phyloP scores from a whole-genome alignment of 2,113 vertebrate species.

The Choloepus hoffmanni region DNA sequence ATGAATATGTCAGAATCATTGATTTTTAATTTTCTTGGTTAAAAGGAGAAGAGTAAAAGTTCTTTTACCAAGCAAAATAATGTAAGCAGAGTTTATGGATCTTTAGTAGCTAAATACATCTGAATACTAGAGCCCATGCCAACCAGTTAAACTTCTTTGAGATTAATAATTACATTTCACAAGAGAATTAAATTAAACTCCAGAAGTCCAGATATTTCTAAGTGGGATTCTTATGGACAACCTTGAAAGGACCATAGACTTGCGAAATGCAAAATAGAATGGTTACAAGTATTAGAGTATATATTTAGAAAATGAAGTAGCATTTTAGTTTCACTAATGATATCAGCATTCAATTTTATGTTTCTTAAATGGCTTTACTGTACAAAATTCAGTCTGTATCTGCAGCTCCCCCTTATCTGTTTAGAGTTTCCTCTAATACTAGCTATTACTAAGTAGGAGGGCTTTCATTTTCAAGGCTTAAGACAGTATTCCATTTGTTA shows the following conservation, averaged over 20 bases:
- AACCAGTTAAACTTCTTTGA: neutral
- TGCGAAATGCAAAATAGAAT: neutral
- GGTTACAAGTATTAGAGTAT: neutral
- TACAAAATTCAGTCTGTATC: neutral
- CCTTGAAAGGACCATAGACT: neutral
- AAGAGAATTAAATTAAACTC: neutral
- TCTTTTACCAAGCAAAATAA: neutral
- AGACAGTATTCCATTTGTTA: neutral
- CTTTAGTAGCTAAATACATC: neutral
- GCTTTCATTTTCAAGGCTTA: neutral
- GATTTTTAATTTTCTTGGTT: neutral
- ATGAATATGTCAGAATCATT: neutral
- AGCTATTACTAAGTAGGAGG: neutral
- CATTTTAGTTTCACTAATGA: neutral
- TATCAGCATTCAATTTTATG: slow-evolving; percentile 2
- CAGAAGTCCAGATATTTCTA: neutral
- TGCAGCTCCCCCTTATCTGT: neutral
- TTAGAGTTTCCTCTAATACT: neutral
- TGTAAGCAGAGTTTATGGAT: neutral
- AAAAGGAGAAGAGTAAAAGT: neutral
- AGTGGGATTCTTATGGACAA: neutral
- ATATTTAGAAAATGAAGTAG: neutral
- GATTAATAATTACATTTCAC: neutral
- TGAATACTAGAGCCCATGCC: neutral
- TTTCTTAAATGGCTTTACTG: neutral